Base-by-base conservation (phyloP, 2,888 invertebrate genomes). In the Rhodophaea formosa region DNA sequence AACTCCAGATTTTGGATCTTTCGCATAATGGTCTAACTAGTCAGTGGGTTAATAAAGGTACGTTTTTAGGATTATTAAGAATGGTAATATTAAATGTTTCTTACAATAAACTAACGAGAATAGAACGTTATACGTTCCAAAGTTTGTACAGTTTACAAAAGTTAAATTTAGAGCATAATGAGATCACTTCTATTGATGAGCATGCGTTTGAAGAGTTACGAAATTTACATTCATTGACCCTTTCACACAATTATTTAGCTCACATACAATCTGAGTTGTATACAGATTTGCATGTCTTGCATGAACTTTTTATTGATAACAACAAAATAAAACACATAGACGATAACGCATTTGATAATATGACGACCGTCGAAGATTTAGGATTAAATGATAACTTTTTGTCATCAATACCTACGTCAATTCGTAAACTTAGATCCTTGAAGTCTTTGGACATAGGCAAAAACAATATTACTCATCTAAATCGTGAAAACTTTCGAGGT, bases 371-470 rank as follows among this genome's bases (percentile, higher is more conserved):
- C 52, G 94, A 95, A 78, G 96, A 96, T 77, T 91, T 96, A 62
- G 93, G 94, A 51, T 84, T 96, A 64, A 95, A 94, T 68, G 95
- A 94, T 60, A 97, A 97, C 80, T 83, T 92, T 70, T 86, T 96
- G 65, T 93, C 92, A 10, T 92, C 92, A 52, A 92, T 95, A 53
- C 95, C 96, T 30, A 84, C 85, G 57, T 95, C 95, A 10, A 92
- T 96, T 55, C 93, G 93, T 45, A 93, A 94, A 77, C 89, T 96
- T 61, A 87, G 93, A 53, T 93, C 94, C 67, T 84, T 97, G 60
- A 94, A 94, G 81, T 94, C 95, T 17, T 89, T 97, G 65, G 96
- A 97, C 87, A 92, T 97, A 66, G 96, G 96, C 17, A 95, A 96
- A 77, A 97, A 97, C 86, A 93, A 93, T 76, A 95, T 97, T 79